These are phyloP conservation scores for Neomicropteryx cornuta DNA, from an alignment of 1,140 invertebrate species.

Conservation along the genomic window DNA sequence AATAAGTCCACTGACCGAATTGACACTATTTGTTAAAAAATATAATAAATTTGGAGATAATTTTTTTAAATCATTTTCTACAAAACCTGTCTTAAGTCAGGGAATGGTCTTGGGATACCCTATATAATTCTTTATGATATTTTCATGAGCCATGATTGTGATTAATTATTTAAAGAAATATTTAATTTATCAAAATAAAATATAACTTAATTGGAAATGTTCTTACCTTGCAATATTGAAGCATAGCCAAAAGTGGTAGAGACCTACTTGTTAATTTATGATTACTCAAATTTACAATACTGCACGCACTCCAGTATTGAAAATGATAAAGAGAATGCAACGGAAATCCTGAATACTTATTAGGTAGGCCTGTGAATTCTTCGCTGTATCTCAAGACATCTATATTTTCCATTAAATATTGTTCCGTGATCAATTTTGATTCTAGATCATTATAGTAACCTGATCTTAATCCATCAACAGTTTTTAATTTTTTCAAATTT, in stretches of 20 bases:
- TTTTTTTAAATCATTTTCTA: no score
- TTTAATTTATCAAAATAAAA: no score
- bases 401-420: conserved; percentile 10
- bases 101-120: no score
- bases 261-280: conserved; percentile 8
- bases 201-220: no score
- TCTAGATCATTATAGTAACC: conserved; percentile 15
- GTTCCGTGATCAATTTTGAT: conserved; percentile 13
- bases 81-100: no score
- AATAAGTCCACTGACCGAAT: no score
- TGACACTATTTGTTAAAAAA: no score
- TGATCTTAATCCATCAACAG: conserved; percentile 9
- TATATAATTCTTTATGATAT: no score
- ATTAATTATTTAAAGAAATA: no score
- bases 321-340: conserved; percentile 12
- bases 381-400: conserved; percentile 7
- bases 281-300: conserved; percentile 8
- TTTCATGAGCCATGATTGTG: no score
- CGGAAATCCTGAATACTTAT: not conserved
- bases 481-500: conserved; percentile 7
- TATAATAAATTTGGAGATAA: no score
- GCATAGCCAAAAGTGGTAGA: conserved; percentile 7
- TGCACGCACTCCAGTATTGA: conserved; percentile 15
- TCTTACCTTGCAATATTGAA: conserved; percentile 15
- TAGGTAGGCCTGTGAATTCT: conserved; percentile 3